Base-by-base conservation (phyloP, 2,113 vertebrate genomes). In the Cichladusa arquata region DNA sequence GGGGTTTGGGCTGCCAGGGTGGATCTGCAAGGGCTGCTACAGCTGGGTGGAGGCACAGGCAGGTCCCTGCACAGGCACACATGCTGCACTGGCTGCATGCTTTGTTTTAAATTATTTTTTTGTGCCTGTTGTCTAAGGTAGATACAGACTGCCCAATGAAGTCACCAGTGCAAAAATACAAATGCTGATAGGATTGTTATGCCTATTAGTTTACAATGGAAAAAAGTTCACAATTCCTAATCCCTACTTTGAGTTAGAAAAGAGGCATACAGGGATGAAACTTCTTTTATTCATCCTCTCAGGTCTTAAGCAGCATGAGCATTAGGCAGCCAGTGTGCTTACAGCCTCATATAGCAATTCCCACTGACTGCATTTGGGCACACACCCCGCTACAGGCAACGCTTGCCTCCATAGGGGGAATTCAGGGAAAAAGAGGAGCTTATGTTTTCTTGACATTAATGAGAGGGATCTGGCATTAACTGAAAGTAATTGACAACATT, bases 401-500 rank as follows among this genome's bases (percentile, higher is more conserved):
- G 58, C 56, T 62, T 61, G 36, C 70, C 31, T 67, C 67, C 8
- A 19, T 26, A 80, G 56, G 48, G 74, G 80, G 74, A 93, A 78
- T 86, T 89, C 36, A 57, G 40, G 65, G 58, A 33, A 64, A 90
- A 87, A 84, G 69, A 85, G 34, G 28, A 86, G 73, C 73, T 95
- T 92, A 85, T 91, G 64, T 84, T 95, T 96, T 94, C 77, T 80
- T 81, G 95, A 90, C 66, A 23, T 93, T 92, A 96, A 92, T 93
- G 86, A 96, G 93, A 87, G 65, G 67, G 48, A 96, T 79, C 70
- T 96, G 88, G 86, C 70, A 86, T 92, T 91, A 95, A 82, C 53
- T 83, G 88, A 76, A 96, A 93, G 80, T 91, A 96, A 90, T 95
- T 93, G 92, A 95, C 88, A 93, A 65, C 73, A 87, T 85, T 95